Evolutionary conservation across 2,888 invertebrate species (phyloP), one percentile per base, ranked within the genome.

Genomic region (Nowickia ferox): DNA sequence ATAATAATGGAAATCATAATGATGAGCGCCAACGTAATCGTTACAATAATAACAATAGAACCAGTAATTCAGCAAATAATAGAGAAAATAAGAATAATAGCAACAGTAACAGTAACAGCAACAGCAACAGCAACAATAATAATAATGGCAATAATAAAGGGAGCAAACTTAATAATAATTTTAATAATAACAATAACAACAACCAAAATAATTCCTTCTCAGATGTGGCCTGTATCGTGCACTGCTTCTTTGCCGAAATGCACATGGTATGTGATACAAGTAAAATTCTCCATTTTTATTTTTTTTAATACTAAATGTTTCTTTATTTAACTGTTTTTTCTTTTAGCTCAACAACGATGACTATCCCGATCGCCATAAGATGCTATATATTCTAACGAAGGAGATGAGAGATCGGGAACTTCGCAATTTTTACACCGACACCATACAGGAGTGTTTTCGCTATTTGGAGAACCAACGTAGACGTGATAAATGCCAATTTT

Each of bases 391-490:
- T 53, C 93, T 96, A 68, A 94, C 95, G 5, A 95, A 95, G 89
- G 94, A 95, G 81, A 93, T 95, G 1, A 94, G 94, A 15, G 94
- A 95, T 90, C 94, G 95, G 53, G 96, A 96, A 87, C 89, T 96
- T 1, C 94, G 93, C 30, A 95, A 95, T 90, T 96, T 96, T 88
- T 92, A 96, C 5, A 95, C 95, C 88, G 96, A 96, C 90, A 94
- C 96, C 0, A 94, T 96, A 63, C 94, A 95, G 86, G 95, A 96
- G 87, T 96, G 96, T 89, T 96, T 96, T 88, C 95, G 95, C 88
- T 94, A 95, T 87, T 88, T 95, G 65, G 93, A 92, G 22, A 94
- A 94, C 87, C 94, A 94, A 63, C 93, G 93, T 40, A 92, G 93
- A 42, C 93, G 93, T 86, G 95, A 96, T 13, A 94, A 95, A 87